phyloP scores from a whole-genome alignment of 2,888 invertebrate genomes.

The Drosophila nigricruria region DNA sequence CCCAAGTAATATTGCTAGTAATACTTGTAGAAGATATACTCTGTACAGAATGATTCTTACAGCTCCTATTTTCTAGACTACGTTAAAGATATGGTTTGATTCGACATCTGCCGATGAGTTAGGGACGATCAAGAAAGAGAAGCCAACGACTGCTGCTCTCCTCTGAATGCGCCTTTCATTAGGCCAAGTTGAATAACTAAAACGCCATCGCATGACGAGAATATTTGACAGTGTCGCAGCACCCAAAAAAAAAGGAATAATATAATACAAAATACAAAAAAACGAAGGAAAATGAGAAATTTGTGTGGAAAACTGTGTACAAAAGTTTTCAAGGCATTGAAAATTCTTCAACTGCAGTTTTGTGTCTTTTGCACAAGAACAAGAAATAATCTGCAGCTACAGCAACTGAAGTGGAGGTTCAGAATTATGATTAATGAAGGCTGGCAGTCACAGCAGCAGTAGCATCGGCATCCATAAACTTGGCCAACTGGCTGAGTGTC shows the following conservation, averaged over 20 bases:
- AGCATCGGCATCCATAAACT: slow-evolving; percentile 38
- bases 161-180: slow-evolving; percentile 49
- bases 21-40: not conserved
- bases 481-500: slow-evolving; percentile 59
- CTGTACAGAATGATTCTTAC: not conserved
- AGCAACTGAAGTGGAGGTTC: slow-evolving; percentile 51
- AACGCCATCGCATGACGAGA: slow-evolving; percentile 61
- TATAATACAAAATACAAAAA: slow-evolving; percentile 16
- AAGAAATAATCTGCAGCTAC: slow-evolving; percentile 59
- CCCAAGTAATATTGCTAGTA: too few species aligned
- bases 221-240: slow-evolving; percentile 55
- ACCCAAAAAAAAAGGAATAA: slow-evolving; percentile 11
- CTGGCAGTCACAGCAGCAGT: slow-evolving; percentile 19
- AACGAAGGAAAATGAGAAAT: slow-evolving; percentile 28
- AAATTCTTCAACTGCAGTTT: slow-evolving; percentile 68
- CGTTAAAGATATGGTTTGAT: slow-evolving; percentile 1
- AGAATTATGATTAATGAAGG: slow-evolving; percentile 76
- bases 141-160: slow-evolving; percentile 38
- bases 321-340: slow-evolving; percentile 67
- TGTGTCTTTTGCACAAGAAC: slow-evolving; percentile 56
- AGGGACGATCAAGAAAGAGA: not conserved
- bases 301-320: slow-evolving; percentile 21
- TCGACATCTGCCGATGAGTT: slow-evolving; percentile 45
- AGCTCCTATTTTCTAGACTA: not conserved
- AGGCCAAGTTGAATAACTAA: slow-evolving; percentile 63